Evolutionary conservation across 2,113 vertebrate genomes (phyloP).

Genomic region (Erythrocercus mccallii): DNA sequence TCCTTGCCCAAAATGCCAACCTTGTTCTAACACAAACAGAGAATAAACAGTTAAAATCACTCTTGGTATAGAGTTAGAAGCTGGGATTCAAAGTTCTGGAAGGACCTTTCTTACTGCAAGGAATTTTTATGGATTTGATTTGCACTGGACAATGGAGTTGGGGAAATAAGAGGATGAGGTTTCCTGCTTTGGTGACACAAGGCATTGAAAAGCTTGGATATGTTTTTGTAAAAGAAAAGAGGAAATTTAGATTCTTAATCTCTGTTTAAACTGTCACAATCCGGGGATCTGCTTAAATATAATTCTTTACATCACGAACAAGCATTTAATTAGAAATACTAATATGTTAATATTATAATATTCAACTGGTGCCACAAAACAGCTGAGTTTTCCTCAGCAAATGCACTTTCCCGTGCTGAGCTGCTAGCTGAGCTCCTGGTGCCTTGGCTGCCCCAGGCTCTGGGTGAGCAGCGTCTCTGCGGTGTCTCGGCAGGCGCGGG

Average conservation of each 20-base stretch:
- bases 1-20: not conserved
- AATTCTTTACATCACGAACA: not conserved
- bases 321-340: not conserved
- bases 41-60: not conserved
- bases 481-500: constrained; percentile 81
- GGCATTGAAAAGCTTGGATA: not conserved
- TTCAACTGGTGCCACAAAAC: not conserved
- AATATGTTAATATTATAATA: too few relatives aligned
- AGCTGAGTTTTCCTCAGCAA: not conserved
- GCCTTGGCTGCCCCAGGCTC: not conserved
- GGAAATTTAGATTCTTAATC: not conserved
- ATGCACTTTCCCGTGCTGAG: not conserved
- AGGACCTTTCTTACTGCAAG: not conserved
- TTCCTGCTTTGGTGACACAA: not conserved
- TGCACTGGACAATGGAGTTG: not conserved
- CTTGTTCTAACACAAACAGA: not conserved
- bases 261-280: not conserved
- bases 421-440: fast-evolving
- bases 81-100: not conserved
- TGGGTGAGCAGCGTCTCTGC: not conserved
- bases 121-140: not conserved
- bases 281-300: not conserved
- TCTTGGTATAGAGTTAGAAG: not conserved
- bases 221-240: not conserved
- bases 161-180: not conserved